A percentile compares a stretch with the other conserved stretches of the same genome.
These are phyloP conservation scores for Myotis myotis DNA, from an alignment of 2,797 vertebrate species.

Conservation along the genomic window DNA sequence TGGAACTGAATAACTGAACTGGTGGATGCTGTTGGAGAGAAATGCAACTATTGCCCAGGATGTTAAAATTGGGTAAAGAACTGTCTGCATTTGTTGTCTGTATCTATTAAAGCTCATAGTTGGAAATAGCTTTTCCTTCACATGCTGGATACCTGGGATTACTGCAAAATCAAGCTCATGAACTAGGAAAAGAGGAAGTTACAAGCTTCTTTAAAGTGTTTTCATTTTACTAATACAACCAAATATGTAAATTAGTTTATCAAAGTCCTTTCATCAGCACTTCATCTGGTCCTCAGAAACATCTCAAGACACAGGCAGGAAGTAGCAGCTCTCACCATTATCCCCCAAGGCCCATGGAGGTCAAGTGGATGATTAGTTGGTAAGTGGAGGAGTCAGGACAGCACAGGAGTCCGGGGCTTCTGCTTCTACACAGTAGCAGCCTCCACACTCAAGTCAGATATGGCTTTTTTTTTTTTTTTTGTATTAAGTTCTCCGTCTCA, in stretches of 20 bases:
- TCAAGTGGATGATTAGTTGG: background rate
- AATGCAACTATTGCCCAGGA: background rate
- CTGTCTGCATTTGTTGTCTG: background rate
- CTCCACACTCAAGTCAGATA: background rate
- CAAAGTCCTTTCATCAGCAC: background rate
- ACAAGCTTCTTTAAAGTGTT: background rate
- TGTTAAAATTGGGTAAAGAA: background rate
- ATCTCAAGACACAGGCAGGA: background rate
- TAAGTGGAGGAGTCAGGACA: background rate
- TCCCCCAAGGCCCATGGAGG: background rate
- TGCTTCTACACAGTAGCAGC: background rate
- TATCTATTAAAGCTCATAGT: background rate
- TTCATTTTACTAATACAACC: background rate
- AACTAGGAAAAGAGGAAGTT: constrained; percentile 2
- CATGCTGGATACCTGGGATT: background rate
- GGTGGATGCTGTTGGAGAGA: background rate
- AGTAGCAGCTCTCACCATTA: background rate
- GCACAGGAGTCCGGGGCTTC: background rate
- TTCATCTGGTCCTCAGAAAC: background rate
- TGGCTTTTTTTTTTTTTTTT: too few relatives aligned
- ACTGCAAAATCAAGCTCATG: background rate
- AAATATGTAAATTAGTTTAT: background rate
- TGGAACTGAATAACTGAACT: background rate
- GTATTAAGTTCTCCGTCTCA: background rate
- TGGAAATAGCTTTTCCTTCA: background rate